phyloP scores from a whole-genome alignment of 2,888 invertebrate species.

The Acanthosoma haemorrhoidale region DNA sequence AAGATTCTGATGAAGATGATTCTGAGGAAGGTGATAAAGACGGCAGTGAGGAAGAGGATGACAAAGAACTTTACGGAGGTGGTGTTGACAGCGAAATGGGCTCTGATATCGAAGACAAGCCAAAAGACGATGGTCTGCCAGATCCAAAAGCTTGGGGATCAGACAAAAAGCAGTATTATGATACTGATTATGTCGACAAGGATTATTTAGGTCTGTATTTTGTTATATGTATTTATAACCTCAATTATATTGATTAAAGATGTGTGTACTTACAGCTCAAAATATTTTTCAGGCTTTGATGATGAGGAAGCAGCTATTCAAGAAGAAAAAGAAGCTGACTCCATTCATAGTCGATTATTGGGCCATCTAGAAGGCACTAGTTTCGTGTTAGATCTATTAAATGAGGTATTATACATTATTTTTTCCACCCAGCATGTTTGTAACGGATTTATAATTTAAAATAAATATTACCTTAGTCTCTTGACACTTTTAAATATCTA shows the following conservation, averaged over 20 bases:
- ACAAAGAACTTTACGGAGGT: conserved; percentile 55
- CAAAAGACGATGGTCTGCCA: conserved; percentile 65
- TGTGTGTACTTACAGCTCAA: neutral
- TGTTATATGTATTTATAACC: neutral
- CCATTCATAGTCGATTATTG: conserved; percentile 69
- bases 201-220: conserved; percentile 63
- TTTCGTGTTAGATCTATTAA: conserved; percentile 47
- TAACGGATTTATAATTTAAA: too few species aligned
- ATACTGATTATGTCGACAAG: conserved; percentile 82
- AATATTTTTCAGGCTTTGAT: conserved; percentile 46
- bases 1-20: conserved; percentile 38
- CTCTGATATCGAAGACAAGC: conserved; percentile 70
- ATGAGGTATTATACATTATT: conserved; percentile 26
- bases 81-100: conserved; percentile 44
- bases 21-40: conserved; percentile 48
- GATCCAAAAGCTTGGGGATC: conserved; percentile 85
- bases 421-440: too few species aligned
- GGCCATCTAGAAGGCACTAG: conserved; percentile 75
- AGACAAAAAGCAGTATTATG: conserved; percentile 70
- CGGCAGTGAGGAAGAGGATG: conserved; percentile 50
- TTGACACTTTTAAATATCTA: too few species aligned
- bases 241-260: conserved; percentile 10
- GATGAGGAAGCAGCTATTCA: conserved; percentile 69
- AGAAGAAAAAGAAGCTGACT: conserved; percentile 78
- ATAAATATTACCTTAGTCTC: too few species aligned